A percentile compares a stretch with the other conserved stretches of the same genome.
Evolutionary conservation across 2,113 vertebrate species (phyloP).

Genomic region (Empidonax alnorum): DNA sequence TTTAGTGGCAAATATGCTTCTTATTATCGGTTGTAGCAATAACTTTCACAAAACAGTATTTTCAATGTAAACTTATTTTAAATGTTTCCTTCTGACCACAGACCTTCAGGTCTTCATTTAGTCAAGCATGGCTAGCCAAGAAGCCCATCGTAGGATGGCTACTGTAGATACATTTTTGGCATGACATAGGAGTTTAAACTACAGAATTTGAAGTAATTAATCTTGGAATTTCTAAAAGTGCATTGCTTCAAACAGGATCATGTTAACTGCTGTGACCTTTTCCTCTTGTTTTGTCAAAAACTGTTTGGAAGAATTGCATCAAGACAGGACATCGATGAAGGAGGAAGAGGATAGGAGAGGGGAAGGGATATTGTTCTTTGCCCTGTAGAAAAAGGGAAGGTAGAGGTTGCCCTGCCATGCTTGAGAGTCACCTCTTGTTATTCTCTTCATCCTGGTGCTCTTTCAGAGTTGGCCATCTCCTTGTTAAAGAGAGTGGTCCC

Average conservation of each 20-base stretch:
- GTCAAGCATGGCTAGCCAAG: not conserved
- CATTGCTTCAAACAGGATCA: slow-evolving; percentile 44
- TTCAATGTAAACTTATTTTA: not conserved
- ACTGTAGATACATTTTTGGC: not conserved
- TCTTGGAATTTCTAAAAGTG: slow-evolving; percentile 25
- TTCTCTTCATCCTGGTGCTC: not conserved
- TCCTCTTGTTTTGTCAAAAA: slow-evolving; percentile 48
- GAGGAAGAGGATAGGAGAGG: not conserved
- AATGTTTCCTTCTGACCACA: not conserved
- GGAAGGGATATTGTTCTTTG: not conserved
- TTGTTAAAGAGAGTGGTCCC: not conserved
- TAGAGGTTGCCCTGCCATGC: not conserved
- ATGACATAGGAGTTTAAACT: not conserved
- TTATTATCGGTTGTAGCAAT: not conserved
- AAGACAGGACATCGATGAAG: slow-evolving; percentile 24
- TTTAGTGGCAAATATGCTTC: not conserved
- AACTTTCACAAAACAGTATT: not conserved
- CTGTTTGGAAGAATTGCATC: slow-evolving; percentile 25
- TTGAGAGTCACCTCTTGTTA: not conserved
- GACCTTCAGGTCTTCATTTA: not conserved
- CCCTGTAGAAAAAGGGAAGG: not conserved
- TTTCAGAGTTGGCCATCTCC: not conserved
- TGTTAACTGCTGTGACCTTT: slow-evolving; percentile 64
- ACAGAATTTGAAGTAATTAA: slow-evolving; percentile 30
- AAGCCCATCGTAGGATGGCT: not conserved